Evolutionary conservation across 2,888 invertebrate genomes (phyloP).

Genomic region (Temnothorax rugatulus): DNA sequence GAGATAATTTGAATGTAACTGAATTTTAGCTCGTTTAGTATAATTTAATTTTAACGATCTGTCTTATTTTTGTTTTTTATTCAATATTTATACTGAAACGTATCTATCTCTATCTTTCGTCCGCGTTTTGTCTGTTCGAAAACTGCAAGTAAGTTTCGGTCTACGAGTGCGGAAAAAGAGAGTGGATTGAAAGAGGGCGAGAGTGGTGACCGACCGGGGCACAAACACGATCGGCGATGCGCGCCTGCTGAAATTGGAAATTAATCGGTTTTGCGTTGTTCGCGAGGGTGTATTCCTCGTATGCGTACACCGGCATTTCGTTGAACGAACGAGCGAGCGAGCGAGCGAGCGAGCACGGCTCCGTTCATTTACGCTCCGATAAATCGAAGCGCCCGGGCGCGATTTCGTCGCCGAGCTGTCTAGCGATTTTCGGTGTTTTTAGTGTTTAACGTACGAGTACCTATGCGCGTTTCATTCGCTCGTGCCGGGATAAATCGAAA

Average conservation of each 20-base stretch:
- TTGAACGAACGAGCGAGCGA: slow-evolving; percentile 39
- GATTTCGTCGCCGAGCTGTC: slow-evolving; percentile 61
- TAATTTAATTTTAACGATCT: not conserved
- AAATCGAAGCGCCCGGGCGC: slow-evolving; percentile 47
- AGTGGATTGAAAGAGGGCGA: slow-evolving; percentile 32
- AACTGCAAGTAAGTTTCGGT: slow-evolving; percentile 49
- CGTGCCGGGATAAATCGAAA: slow-evolving; percentile 49
- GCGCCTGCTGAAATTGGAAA: slow-evolving; percentile 55
- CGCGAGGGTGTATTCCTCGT: slow-evolving; percentile 40
- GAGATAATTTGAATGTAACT: not conserved
- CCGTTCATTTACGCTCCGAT: slow-evolving; percentile 63
- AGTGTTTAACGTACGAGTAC: slow-evolving; percentile 47
- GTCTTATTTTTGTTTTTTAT: not conserved
- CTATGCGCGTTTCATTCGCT: slow-evolving; percentile 41
- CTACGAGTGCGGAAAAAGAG: slow-evolving; percentile 24
- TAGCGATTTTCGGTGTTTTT: slow-evolving; percentile 57
- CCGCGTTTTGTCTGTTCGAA: slow-evolving; percentile 18
- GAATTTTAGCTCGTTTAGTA: not conserved
- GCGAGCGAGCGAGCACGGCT: slow-evolving; percentile 43
- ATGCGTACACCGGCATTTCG: slow-evolving; percentile 42
- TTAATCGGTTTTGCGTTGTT: slow-evolving; percentile 68
- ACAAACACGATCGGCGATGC: slow-evolving; percentile 55
- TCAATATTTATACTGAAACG: not conserved
- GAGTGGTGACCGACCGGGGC: slow-evolving; percentile 55
- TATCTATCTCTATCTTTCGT: not conserved